Evolutionary conservation across 2,113 vertebrate genomes (phyloP).

Genomic region (Ciconia maguari): DNA sequence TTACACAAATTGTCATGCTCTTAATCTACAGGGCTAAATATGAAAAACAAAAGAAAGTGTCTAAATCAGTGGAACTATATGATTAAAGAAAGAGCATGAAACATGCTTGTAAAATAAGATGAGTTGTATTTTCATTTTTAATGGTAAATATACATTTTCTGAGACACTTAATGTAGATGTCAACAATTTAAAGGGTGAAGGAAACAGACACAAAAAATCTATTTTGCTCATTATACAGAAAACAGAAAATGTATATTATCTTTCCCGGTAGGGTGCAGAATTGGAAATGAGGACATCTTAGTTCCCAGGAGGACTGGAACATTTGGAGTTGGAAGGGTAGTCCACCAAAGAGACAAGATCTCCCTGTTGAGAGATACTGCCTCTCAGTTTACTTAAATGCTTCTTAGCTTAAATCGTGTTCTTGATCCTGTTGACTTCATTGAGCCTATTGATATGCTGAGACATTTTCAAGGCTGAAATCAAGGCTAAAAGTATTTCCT

Average conservation of each 20-base stretch:
- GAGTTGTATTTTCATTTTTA: background rate
- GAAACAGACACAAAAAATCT: background rate
- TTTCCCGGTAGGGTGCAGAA: background rate
- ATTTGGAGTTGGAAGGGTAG: background rate
- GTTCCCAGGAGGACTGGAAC: background rate
- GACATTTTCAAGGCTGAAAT: background rate
- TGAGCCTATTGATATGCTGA: background rate
- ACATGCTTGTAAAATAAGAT: background rate
- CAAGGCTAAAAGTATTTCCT: background rate
- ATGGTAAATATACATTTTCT: background rate
- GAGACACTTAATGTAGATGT: background rate
- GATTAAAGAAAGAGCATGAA: background rate
- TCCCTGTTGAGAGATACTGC: background rate
- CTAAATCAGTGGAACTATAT: background rate
- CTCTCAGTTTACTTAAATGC: background rate
- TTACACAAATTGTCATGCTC: background rate
- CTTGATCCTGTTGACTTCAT: background rate
- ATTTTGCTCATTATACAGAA: background rate
- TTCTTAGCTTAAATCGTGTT: background rate
- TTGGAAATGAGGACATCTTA: background rate
- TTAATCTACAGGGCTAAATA: background rate
- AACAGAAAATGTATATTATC: background rate
- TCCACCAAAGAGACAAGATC: background rate
- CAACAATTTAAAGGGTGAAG: background rate
- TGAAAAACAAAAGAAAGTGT: background rate